Conservation (phyloP, 1,140 invertebrate genomes). For the Laupala kohalensis region DNA sequence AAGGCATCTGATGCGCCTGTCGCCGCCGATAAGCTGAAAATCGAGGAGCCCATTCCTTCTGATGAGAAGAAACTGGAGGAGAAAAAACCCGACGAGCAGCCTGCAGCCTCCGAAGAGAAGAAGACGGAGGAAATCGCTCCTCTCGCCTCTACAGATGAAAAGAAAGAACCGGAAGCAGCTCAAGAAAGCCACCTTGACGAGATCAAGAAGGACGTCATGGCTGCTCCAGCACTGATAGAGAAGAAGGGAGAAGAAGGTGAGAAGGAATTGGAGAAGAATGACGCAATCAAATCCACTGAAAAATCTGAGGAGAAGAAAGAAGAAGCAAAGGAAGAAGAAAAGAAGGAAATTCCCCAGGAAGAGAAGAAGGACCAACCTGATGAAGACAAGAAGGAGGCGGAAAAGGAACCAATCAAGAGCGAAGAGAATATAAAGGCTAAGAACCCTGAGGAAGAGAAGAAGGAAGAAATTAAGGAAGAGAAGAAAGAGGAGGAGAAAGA, state of each 20-base stretch:
- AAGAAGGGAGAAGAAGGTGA: slow-evolving; percentile 1
- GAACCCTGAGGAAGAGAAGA: neutral
- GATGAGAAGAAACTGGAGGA: slow-evolving; percentile 12
- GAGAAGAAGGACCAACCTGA: slow-evolving; percentile 1
- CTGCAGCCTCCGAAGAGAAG: slow-evolving; percentile 1
- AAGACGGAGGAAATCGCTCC: slow-evolving; percentile 3
- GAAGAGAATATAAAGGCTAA: neutral
- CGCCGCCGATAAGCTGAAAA: neutral
- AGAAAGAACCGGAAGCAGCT: slow-evolving; percentile 6
- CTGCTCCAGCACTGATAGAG: neutral
- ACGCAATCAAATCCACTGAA: neutral
- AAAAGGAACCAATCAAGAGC: slow-evolving; percentile 8
- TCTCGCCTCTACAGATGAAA: neutral
- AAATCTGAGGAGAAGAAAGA: neutral
- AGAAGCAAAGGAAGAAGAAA: neutral
- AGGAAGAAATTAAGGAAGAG: neutral
- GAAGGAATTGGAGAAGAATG: neutral
- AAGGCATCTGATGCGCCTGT: slow-evolving; percentile 10
- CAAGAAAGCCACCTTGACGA: neutral
- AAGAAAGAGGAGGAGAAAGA: neutral
- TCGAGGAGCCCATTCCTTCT: neutral
- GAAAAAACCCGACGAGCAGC: slow-evolving; percentile 1
- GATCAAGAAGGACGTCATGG: neutral
- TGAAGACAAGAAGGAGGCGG: slow-evolving; percentile 8
- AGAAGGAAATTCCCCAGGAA: neutral